Conservation (phyloP, 1,140 invertebrate species). For the Spodoptera frugiperda region DNA sequence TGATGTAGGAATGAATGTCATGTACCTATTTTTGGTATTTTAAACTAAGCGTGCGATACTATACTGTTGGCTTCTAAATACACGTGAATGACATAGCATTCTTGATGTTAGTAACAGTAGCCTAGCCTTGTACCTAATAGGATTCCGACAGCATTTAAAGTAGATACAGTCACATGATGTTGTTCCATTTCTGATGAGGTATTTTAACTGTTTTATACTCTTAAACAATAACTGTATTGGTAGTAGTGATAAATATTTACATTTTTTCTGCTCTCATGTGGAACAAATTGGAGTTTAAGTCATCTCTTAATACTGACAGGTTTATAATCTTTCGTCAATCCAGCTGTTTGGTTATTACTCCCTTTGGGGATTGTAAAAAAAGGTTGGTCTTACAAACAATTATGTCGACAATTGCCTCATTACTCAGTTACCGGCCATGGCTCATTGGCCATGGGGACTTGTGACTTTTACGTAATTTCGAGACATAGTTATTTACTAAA, state of each 20-base stretch:
- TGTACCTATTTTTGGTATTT: conserved; percentile 7
- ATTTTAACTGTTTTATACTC: background rate
- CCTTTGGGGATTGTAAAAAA: too few species aligned
- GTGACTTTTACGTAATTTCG: conserved; percentile 16
- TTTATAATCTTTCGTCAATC: background rate
- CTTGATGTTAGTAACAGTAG: conserved; percentile 28
- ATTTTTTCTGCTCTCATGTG: too few species aligned
- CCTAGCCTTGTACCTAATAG: conserved; percentile 27
- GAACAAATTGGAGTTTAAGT: background rate
- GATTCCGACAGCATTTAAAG: conserved; percentile 31
- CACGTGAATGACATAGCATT: conserved; percentile 21
- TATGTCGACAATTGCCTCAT: conserved; percentile 17
- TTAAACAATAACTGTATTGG: background rate
- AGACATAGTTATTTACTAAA: background rate
- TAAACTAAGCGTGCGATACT: conserved; percentile 12
- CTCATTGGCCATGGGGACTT: conserved; percentile 4
- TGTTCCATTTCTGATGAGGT: background rate
- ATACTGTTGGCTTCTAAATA: conserved; percentile 26
- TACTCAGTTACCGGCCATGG: conserved; percentile 3
- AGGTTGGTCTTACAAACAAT: background rate
- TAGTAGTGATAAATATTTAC: background rate
- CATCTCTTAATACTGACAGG: background rate
- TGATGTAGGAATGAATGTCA: background rate
- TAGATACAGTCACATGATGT: background rate
- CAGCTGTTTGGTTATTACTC: background rate